These are phyloP conservation scores for Hirtodrosophila duncani DNA, from an alignment of 2,888 invertebrate genomes.

Conservation along the genomic window DNA sequence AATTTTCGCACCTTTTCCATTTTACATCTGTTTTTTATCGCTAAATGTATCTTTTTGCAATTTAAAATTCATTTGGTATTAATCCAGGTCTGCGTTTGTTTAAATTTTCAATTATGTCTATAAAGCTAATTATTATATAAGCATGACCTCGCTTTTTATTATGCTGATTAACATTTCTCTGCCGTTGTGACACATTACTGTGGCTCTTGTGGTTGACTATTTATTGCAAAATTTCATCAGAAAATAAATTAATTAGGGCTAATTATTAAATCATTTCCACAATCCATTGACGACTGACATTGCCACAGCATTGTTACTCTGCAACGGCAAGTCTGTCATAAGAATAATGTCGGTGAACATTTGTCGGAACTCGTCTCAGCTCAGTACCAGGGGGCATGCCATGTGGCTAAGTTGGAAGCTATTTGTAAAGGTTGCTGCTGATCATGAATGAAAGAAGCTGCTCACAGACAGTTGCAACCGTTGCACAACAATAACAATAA, in stretches of 20 bases:
- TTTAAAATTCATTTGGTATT: too few relatives aligned
- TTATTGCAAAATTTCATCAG: neutral
- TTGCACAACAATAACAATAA: conserved; percentile 49
- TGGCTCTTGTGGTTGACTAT: conserved; percentile 25
- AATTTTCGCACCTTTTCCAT: too few relatives aligned
- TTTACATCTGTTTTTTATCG: too few relatives aligned
- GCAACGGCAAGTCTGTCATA: neutral
- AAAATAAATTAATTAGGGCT: too few relatives aligned
- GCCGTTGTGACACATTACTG: neutral
- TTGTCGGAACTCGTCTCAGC: neutral
- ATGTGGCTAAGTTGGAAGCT: conserved; percentile 43
- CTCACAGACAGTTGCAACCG: conserved; percentile 26
- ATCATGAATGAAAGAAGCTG: conserved; percentile 58
- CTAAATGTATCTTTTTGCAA: too few relatives aligned
- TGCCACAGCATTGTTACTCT: too few relatives aligned
- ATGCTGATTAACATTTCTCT: conserved; percentile 1
- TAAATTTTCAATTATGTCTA: conserved; percentile 1
- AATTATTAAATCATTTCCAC: too few relatives aligned
- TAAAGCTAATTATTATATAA: neutral
- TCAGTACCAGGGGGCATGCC: too few relatives aligned
- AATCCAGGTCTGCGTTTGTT: neutral
- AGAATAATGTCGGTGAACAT: neutral
- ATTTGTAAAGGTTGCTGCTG: conserved; percentile 39
- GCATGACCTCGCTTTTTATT: neutral
- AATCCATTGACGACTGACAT: too few relatives aligned